Evolutionary conservation across 2,113 vertebrate species (phyloP).

Genomic region (Bos javanicus): DNA sequence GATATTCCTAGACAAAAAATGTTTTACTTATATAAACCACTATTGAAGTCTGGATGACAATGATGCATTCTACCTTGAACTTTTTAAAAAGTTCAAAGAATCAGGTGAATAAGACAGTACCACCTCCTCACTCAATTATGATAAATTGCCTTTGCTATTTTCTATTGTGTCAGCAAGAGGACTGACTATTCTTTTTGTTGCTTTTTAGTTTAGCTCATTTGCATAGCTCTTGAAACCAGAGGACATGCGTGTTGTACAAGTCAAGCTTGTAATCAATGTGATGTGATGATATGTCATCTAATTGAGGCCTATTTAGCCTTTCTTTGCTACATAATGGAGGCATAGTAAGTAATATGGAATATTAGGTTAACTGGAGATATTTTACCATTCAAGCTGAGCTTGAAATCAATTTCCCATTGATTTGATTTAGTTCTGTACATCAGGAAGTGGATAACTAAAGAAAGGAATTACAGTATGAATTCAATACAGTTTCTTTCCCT

Average conservation of each 20-base stretch:
- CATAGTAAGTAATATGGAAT: slow-evolving; percentile 58
- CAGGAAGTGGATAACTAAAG: neutral
- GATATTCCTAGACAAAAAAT: neutral
- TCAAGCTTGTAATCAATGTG: slow-evolving; percentile 9
- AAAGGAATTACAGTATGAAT: slow-evolving; percentile 39
- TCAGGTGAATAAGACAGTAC: neutral
- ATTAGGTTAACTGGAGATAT: slow-evolving; percentile 63
- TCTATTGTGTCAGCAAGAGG: neutral
- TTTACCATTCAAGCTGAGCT: slow-evolving; percentile 53
- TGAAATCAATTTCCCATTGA: slow-evolving; percentile 58
- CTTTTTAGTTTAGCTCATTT: slow-evolving; percentile 45
- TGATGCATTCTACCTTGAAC: neutral
- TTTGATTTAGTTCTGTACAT: slow-evolving; percentile 50
- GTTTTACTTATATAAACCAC: neutral
- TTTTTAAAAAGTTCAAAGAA: neutral
- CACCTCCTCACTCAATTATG: neutral
- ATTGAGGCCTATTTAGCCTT: slow-evolving; percentile 42
- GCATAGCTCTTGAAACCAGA: slow-evolving; percentile 15
- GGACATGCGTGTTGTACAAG: neutral
- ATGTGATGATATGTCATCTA: slow-evolving; percentile 41
- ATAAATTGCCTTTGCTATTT: slow-evolving; percentile 43
- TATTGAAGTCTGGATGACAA: neutral
- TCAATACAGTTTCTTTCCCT: slow-evolving; percentile 38
- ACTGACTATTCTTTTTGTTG: neutral
- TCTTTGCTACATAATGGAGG: slow-evolving; percentile 61